A percentile compares a stretch with the other conserved stretches of the same genome.
Evolutionary conservation across 2,888 invertebrate species (phyloP).

Genomic region (Rosalia funebris): DNA sequence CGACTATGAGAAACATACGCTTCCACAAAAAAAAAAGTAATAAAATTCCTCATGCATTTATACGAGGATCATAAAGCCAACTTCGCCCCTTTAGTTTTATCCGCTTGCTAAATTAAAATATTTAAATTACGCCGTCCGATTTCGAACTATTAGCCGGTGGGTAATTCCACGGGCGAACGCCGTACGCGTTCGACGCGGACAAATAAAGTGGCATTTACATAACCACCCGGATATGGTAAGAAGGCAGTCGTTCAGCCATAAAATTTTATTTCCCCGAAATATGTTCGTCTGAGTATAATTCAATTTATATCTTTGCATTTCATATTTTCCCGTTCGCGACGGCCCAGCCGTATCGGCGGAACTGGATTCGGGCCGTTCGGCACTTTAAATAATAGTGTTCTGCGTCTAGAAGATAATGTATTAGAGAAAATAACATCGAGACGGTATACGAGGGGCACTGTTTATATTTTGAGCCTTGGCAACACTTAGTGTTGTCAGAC

Average conservation of each 20-base stretch:
- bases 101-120: not conserved
- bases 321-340: slow-evolving; percentile 1
- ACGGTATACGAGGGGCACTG: no score
- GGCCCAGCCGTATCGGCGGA: not conserved
- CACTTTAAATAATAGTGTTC: slow-evolving; percentile 2
- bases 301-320: slow-evolving; percentile 24
- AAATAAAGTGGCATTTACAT: slow-evolving; percentile 3
- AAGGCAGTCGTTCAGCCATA: slow-evolving; percentile 28
- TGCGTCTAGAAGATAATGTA: not conserved
- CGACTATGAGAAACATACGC: no score
- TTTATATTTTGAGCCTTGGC: no score
- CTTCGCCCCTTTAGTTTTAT: no score
- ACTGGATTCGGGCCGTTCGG: slow-evolving; percentile 1
- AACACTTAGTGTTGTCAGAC: no score
- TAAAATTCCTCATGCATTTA: no score
- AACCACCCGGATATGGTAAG: slow-evolving; percentile 23
- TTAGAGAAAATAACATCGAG: no score
- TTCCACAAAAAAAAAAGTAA: no score
- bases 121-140: not conserved
- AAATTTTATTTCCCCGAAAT: slow-evolving; percentile 35
- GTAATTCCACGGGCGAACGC: not conserved
- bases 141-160: not conserved
- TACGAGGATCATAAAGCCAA: no score
- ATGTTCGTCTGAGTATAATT: slow-evolving; percentile 23
- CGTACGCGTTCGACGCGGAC: not conserved